Percentiles rank a stretch among this genome's conserved stretches.
Conservation (phyloP, 2,797 vertebrate genomes). For the Meriones psammophilus region DNA sequence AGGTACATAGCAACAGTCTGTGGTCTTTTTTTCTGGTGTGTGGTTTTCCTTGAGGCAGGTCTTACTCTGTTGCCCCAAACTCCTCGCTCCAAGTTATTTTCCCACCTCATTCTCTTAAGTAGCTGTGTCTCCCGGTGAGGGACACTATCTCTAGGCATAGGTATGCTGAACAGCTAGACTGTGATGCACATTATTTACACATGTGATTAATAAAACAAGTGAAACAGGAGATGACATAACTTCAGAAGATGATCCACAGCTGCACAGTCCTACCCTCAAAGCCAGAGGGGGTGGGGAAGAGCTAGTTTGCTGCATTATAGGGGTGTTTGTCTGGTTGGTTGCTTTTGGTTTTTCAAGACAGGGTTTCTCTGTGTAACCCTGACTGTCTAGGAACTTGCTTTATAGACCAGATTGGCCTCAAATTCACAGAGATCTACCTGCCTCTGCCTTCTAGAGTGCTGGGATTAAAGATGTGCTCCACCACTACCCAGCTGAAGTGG, state of each 20-base stretch:
- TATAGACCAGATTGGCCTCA: background rate
- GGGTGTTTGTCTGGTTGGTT: background rate
- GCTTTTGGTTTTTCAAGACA: background rate
- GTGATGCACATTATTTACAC: slow-evolving; percentile 30
- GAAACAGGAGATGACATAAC: background rate
- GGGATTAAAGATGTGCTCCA: background rate
- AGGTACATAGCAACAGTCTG: background rate
- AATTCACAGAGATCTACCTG: background rate
- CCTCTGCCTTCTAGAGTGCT: background rate
- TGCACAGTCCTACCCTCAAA: background rate
- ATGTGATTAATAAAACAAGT: background rate
- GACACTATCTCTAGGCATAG: background rate
- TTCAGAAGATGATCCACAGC: background rate
- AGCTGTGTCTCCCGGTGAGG: background rate
- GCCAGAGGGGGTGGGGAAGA: background rate
- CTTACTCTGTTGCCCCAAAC: background rate
- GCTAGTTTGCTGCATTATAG: background rate
- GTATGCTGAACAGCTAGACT: slow-evolving; percentile 43
- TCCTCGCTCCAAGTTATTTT: background rate
- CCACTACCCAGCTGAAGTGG: background rate
- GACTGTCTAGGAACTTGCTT: background rate
- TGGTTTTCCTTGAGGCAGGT: background rate
- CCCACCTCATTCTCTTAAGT: background rate
- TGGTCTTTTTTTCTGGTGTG: background rate
- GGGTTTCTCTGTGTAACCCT: background rate